These are phyloP conservation scores for Saturnia pavonia DNA, from an alignment of 2,888 invertebrate species.

Conservation along the genomic window DNA sequence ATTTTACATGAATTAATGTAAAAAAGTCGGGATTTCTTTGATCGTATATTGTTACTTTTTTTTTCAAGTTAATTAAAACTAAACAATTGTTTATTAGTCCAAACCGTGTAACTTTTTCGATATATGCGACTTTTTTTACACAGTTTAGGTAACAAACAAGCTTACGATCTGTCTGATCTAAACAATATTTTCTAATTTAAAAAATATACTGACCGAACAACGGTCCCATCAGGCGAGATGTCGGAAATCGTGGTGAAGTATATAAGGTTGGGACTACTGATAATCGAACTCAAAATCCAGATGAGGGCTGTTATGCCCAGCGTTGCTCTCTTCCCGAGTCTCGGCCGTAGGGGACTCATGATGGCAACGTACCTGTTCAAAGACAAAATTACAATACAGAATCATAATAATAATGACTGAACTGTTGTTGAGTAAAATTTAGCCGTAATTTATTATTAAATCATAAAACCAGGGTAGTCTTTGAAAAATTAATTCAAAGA, in stretches of 20 bases:
- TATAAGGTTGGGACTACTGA: slow-evolving; percentile 92
- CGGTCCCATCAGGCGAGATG: slow-evolving; percentile 66
- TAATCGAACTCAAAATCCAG: slow-evolving; percentile 90
- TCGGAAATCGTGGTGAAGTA: slow-evolving; percentile 89
- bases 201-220: slow-evolving; percentile 54
- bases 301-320: slow-evolving; percentile 91
- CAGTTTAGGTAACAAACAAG: too few species aligned
- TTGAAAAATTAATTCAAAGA: neutral
- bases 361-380: slow-evolving; percentile 94
- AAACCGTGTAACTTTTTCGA: too few species aligned
- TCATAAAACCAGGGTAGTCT: too few species aligned
- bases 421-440: too few species aligned
- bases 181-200: too few species aligned
- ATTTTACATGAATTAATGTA: neutral
- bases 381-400: neutral
- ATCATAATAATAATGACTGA: too few species aligned
- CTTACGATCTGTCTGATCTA: too few species aligned
- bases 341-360: slow-evolving; percentile 94
- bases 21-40: neutral
- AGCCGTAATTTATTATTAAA: too few species aligned
- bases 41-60: neutral
- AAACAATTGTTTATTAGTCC: too few species aligned
- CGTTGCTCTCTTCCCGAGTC: slow-evolving; percentile 92
- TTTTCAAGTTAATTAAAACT: too few species aligned
- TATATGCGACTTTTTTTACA: too few species aligned